phyloP scores from a whole-genome alignment of 2,888 invertebrate species.

The Cephus rjabovi region DNA sequence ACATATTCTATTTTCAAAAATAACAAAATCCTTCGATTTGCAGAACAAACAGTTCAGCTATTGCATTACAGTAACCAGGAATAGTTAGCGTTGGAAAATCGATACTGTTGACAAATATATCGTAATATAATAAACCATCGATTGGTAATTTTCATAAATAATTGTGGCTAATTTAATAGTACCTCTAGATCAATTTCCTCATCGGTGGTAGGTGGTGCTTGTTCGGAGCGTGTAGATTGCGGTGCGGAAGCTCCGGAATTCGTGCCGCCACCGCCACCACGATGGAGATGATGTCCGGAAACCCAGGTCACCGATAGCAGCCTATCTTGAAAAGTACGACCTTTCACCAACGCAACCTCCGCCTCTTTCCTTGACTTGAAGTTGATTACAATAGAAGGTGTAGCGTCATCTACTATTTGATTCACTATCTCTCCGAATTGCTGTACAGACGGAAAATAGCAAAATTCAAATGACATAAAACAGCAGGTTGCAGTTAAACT shows the following conservation, averaged over 20 bases:
- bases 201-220: slow-evolving; percentile 50
- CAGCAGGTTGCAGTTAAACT: not conserved
- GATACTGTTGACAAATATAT: not conserved
- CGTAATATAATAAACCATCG: not conserved
- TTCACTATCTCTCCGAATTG: slow-evolving; percentile 91
- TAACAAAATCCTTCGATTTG: not conserved
- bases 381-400: slow-evolving; percentile 81
- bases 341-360: slow-evolving; percentile 81
- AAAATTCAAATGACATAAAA: slow-evolving; percentile 6
- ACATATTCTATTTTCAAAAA: not conserved
- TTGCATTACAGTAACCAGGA: not conserved
- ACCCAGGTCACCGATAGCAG: slow-evolving; percentile 69
- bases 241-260: slow-evolving; percentile 38
- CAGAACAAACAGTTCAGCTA: not conserved
- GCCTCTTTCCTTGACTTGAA: slow-evolving; percentile 83
- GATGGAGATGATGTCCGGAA: slow-evolving; percentile 61
- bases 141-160: not conserved
- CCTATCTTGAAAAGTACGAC: slow-evolving; percentile 79
- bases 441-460: slow-evolving; percentile 66
- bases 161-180: slow-evolving; percentile 3
- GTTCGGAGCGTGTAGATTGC: slow-evolving; percentile 57
- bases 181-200: slow-evolving; percentile 64
- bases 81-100: not conserved
- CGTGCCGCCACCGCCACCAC: slow-evolving; percentile 66
- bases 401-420: slow-evolving; percentile 79